These are phyloP conservation scores for Erebia ligea DNA, from an alignment of 2,888 invertebrate genomes.

Conservation along the genomic window DNA sequence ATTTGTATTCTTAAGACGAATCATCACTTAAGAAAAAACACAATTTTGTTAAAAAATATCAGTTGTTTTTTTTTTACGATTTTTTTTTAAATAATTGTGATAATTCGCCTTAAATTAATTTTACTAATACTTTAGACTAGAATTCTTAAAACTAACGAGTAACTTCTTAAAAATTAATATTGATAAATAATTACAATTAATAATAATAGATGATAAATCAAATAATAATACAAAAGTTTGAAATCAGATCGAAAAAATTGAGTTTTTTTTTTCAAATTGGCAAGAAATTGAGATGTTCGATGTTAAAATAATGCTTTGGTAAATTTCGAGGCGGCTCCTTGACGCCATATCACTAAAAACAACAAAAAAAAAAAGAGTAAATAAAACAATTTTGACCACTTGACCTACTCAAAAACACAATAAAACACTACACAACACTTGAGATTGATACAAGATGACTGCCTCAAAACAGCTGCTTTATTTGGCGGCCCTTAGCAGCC, in stretches of 20 bases:
- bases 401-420: background rate
- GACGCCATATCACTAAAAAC: slow-evolving; percentile 60
- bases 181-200: slow-evolving; percentile 21
- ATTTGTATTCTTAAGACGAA: slow-evolving; percentile 5
- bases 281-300: slow-evolving; percentile 30
- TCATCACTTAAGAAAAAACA: background rate
- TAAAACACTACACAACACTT: too few relatives aligned
- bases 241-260: slow-evolving; percentile 6
- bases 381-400: too few relatives aligned
- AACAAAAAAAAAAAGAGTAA: slow-evolving; percentile 28
- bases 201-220: background rate
- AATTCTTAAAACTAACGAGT: slow-evolving; percentile 28
- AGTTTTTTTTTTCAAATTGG: slow-evolving; percentile 29
- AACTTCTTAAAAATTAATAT: slow-evolving; percentile 30
- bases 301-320: slow-evolving; percentile 63
- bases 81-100: background rate
- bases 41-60: background rate
- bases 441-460: too few relatives aligned
- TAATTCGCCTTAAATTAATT: slow-evolving; percentile 9
- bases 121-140: slow-evolving; percentile 34
- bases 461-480: too few relatives aligned
- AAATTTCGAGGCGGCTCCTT: slow-evolving; percentile 50
- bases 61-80: background rate
- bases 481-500: too few relatives aligned
- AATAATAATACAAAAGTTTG: slow-evolving; percentile 5